Evolutionary conservation across 2,797 vertebrate species (phyloP).

Genomic region (Poecilia velifera): DNA sequence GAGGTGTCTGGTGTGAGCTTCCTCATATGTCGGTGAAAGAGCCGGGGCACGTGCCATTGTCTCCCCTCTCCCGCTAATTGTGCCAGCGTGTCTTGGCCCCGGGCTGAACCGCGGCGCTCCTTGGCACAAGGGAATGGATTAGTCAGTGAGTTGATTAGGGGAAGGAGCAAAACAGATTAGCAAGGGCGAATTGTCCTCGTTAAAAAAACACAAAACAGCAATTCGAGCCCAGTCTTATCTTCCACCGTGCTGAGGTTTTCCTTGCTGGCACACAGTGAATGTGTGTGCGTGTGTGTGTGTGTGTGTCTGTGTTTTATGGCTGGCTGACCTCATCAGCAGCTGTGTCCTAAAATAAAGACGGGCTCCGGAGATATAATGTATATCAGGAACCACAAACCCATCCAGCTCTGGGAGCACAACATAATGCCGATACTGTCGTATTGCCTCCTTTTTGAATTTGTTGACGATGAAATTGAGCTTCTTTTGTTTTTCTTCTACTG

Average conservation of each 20-base stretch:
- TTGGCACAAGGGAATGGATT: slow-evolving; percentile 72
- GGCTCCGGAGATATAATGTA: slow-evolving; percentile 33
- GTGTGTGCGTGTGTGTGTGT: slow-evolving; percentile 11
- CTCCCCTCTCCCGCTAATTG: slow-evolving; percentile 50
- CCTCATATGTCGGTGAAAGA: slow-evolving; percentile 41
- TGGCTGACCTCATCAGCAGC: slow-evolving; percentile 67
- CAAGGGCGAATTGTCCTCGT: slow-evolving; percentile 66
- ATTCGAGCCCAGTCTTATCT: slow-evolving; percentile 66
- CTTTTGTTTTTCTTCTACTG: slow-evolving; percentile 5
- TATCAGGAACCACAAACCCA: slow-evolving; percentile 38
- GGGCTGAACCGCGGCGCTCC: slow-evolving; percentile 52
- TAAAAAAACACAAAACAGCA: slow-evolving; percentile 68
- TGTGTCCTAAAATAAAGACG: slow-evolving; percentile 59
- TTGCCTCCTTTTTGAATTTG: slow-evolving; percentile 28
- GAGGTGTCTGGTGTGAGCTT: slow-evolving; percentile 28
- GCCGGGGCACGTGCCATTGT: slow-evolving; percentile 54
- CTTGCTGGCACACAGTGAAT: slow-evolving; percentile 40
- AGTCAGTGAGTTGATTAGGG: slow-evolving; percentile 73
- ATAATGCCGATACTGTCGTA: slow-evolving; percentile 25
- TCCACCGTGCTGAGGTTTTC: slow-evolving; percentile 42
- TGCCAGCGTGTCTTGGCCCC: slow-evolving; percentile 44
- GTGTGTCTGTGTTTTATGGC: slow-evolving; percentile 42
- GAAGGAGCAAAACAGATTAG: slow-evolving; percentile 73
- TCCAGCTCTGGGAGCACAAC: slow-evolving; percentile 29
- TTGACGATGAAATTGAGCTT: slow-evolving; percentile 35